These are phyloP conservation scores for Cheilosia vulpina DNA, from an alignment of 2,888 invertebrate species.

Conservation along the genomic window DNA sequence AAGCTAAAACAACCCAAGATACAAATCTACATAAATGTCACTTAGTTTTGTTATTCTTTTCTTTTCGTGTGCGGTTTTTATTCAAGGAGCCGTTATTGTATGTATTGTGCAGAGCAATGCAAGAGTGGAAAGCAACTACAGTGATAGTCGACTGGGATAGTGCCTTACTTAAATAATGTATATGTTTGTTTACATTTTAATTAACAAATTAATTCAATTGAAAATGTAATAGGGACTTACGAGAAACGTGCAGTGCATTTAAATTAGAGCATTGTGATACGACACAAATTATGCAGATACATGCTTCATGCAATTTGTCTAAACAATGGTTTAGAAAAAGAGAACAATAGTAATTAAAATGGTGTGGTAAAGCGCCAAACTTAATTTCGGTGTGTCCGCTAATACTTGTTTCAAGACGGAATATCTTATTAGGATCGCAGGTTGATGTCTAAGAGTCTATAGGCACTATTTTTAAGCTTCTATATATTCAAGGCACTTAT, in stretches of 20 bases:
- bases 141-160: constrained; percentile 10
- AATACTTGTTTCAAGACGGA: too few species aligned
- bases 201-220: constrained; percentile 9
- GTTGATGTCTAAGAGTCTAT: too few species aligned
- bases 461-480: too few species aligned
- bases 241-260: constrained; percentile 21
- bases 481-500: too few species aligned
- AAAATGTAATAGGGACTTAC: not conserved
- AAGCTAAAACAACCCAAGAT: constrained; percentile 14
- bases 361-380: too few species aligned
- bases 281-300: not conserved
- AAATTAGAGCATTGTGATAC: not conserved
- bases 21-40: constrained; percentile 41
- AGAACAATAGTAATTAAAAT: too few species aligned
- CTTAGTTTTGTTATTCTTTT: constrained; percentile 4
- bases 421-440: too few species aligned
- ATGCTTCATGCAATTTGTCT: too few species aligned
- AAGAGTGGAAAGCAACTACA: constrained; percentile 1
- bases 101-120: not conserved
- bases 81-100: constrained; percentile 21
- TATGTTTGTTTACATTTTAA: constrained; percentile 15
- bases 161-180: constrained; percentile 27
- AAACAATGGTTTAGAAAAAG: too few species aligned
- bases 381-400: too few species aligned
- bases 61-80: not conserved